Conservation (phyloP, 2,113 vertebrate species). For the Rattus norvegicus region GRCr8 NC_086023.1:96817501-96818000, state of each 20-base stretch:
- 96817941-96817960: too few species aligned
- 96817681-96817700: neutral
- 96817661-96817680: neutral
- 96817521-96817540: neutral
- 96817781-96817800: neutral
- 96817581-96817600: neutral
- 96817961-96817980: too few species aligned
- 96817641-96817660: neutral
- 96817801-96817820: neutral
- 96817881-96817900: neutral
- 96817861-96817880: neutral
- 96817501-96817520: neutral
- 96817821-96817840: neutral
- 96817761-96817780: neutral
- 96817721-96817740: neutral
- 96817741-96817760: neutral
- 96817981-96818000: too few species aligned
- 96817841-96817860: neutral
- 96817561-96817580: neutral
- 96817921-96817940: neutral
- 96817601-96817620: slow-evolving; percentile 1
- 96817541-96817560: neutral
- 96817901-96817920: neutral
- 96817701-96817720: too few species aligned
- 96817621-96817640: neutral